These are phyloP conservation scores for Athene cunicularia DNA, from an alignment of 2,113 vertebrate species.

Conservation along the genomic window DNA sequence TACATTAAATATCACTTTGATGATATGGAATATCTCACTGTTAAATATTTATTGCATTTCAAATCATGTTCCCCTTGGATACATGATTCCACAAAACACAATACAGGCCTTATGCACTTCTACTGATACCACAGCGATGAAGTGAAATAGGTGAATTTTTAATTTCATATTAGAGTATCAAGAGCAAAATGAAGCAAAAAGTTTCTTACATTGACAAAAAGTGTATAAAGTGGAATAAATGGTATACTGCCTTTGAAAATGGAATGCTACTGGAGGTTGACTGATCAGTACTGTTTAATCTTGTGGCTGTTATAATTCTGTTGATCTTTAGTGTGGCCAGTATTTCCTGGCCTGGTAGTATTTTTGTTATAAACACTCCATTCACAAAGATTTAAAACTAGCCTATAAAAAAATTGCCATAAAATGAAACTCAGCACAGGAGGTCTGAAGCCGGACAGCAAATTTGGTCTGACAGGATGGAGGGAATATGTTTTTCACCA, in stretches of 20 bases:
- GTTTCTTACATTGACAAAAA: neutral
- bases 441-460: neutral
- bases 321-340: neutral
- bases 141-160: neutral
- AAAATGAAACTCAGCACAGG: neutral
- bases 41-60: conserved; percentile 49
- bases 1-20: neutral
- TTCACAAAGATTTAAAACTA: conserved; percentile 25
- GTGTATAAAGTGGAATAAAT: neutral
- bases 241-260: neutral
- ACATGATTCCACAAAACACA: neutral
- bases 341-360: neutral
- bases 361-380: conserved; percentile 20
- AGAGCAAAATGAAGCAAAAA: neutral
- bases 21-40: neutral
- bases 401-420: neutral
- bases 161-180: neutral
- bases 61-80: neutral
- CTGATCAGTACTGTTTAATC: neutral
- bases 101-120: neutral
- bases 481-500: neutral
- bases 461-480: neutral
- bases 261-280: neutral
- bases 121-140: neutral
- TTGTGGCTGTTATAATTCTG: neutral